Percentiles rank a stretch among this genome's conserved stretches.
Evolutionary conservation across 2,113 vertebrate genomes (phyloP).

Genomic region (Antigone vipio): DNA sequence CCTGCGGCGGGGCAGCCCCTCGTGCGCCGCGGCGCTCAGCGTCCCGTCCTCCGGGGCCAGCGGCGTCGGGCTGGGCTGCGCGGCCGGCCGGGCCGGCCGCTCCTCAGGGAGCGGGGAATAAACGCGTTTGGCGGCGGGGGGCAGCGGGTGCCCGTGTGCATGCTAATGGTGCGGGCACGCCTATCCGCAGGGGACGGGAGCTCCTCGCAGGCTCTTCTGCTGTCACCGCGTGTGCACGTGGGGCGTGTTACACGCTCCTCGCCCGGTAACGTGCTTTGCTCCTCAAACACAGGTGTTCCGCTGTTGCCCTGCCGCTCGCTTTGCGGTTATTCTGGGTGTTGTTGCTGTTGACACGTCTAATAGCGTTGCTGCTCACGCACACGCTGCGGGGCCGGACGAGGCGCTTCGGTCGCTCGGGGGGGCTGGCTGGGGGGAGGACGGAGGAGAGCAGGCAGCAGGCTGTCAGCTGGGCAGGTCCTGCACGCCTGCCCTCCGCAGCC

Average conservation of each 20-base stretch:
- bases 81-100: no score
- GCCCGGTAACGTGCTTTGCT: background rate
- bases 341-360: background rate
- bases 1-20: background rate
- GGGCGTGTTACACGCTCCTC: background rate
- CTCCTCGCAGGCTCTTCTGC: background rate
- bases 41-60: background rate
- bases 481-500: background rate
- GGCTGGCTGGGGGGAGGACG: background rate
- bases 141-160: background rate
- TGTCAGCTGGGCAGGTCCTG: background rate
- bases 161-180: background rate
- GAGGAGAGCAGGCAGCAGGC: background rate
- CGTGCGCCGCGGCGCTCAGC: background rate
- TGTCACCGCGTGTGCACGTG: background rate
- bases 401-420: background rate
- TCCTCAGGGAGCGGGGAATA: background rate
- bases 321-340: fast-evolving
- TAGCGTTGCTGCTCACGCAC: background rate
- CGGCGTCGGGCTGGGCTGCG: background rate
- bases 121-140: background rate
- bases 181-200: background rate
- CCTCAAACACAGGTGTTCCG: background rate
- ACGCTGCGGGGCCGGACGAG: background rate
- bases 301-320: background rate